phyloP scores from a whole-genome alignment of 2,113 vertebrate genomes.

The Peromyscus californicus region DNA sequence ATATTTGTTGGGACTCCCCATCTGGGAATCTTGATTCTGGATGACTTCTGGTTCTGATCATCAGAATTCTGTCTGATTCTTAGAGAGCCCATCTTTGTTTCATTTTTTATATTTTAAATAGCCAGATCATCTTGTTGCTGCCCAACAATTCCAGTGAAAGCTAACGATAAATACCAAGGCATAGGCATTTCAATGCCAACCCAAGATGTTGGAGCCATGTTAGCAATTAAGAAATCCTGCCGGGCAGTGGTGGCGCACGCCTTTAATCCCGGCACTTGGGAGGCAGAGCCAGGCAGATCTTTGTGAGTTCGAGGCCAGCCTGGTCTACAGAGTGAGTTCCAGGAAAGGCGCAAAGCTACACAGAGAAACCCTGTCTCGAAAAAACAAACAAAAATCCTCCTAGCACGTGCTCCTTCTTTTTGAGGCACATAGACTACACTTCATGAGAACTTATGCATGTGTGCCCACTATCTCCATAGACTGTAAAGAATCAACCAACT shows the following conservation, averaged over 20 bases:
- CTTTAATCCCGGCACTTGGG: too few relatives aligned
- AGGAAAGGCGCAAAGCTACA: too few relatives aligned
- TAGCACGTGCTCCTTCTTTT: not conserved
- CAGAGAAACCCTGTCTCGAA: too few relatives aligned
- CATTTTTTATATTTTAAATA: slow-evolving; percentile 37
- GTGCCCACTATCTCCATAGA: not conserved
- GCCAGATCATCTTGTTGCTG: not conserved
- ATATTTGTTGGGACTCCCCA: not conserved
- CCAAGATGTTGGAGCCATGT: not conserved
- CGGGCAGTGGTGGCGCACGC: too few relatives aligned
- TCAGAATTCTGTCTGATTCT: slow-evolving; percentile 18
- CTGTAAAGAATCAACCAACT: not conserved
- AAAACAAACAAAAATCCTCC: too few relatives aligned
- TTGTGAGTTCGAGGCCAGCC: too few relatives aligned
- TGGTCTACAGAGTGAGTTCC: too few relatives aligned
- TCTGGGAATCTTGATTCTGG: not conserved
- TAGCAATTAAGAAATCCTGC: not conserved
- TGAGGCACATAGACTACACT: not conserved
- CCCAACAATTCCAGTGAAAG: not conserved
- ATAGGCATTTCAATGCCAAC: not conserved
- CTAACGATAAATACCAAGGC: not conserved
- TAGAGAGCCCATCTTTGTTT: not conserved
- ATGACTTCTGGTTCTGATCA: not conserved
- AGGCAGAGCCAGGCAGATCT: too few relatives aligned
- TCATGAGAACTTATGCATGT: not conserved